Evolutionary conservation across 2,888 invertebrate species (phyloP).

Genomic region (Drosophila percnosoma): DNA sequence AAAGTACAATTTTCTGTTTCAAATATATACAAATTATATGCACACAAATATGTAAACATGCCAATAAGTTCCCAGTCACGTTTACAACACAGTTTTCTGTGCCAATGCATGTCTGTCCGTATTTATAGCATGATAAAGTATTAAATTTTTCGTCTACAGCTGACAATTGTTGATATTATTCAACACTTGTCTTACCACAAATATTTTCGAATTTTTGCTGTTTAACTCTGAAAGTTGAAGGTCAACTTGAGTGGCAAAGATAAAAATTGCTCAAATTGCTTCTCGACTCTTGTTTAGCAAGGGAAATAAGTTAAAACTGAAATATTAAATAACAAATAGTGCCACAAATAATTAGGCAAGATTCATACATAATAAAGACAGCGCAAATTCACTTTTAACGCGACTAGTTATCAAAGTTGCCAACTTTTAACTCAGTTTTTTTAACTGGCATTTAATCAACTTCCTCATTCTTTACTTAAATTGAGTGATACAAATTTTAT

Average conservation of each 20-base stretch:
- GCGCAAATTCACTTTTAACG: background rate
- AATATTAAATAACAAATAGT: background rate
- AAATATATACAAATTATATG: conserved; percentile 6
- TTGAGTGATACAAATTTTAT: background rate
- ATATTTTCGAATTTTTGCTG: background rate
- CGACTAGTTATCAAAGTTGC: background rate
- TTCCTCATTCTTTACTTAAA: background rate
- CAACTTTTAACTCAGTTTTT: background rate
- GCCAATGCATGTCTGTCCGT: background rate
- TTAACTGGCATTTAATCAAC: background rate
- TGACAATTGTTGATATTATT: conserved; percentile 51
- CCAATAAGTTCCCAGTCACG: conserved; percentile 57
- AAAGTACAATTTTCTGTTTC: conserved; percentile 49
- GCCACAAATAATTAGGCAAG: background rate
- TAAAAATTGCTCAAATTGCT: background rate
- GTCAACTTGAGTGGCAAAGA: background rate
- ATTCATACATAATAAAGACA: background rate
- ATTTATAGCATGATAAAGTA: conserved; percentile 5
- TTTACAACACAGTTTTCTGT: conserved; percentile 43
- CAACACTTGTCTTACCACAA: background rate
- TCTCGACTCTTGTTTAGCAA: background rate
- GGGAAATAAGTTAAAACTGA: background rate
- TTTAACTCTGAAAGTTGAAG: background rate
- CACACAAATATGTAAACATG: conserved; percentile 36
- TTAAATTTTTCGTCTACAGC: conserved; percentile 10